Conservation (phyloP, 2,888 invertebrate genomes). For the Drosophila acutilabella region DNA sequence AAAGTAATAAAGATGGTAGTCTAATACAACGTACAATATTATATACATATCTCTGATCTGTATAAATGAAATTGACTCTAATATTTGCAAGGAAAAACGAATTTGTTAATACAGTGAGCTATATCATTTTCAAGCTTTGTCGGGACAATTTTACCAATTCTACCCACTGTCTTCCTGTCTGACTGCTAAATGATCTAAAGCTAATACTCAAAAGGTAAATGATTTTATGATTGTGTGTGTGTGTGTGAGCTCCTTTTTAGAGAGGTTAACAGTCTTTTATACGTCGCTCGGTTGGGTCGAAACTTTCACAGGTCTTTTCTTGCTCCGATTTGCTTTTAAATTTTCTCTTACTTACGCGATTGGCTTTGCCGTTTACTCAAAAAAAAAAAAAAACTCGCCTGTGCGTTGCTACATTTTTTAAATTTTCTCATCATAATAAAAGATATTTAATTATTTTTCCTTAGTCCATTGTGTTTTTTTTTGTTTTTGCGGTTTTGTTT, state of each 20-base stretch:
- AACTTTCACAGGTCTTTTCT: constrained; percentile 37
- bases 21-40: background rate
- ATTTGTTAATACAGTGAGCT: too few relatives aligned
- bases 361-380: constrained; percentile 50
- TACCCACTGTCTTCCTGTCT: background rate
- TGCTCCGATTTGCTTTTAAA: constrained; percentile 12
- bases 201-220: constrained; percentile 59
- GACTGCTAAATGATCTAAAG: constrained; percentile 18
- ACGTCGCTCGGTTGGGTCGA: constrained; percentile 53
- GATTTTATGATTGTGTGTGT: constrained; percentile 9
- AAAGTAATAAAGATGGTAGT: constrained; percentile 34
- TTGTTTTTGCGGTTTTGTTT: constrained; percentile 41
- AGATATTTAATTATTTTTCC: constrained; percentile 33
- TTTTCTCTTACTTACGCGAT: constrained; percentile 10
- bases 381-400: constrained; percentile 21
- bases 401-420: constrained; percentile 19
- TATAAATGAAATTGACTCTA: background rate
- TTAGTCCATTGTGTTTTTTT: constrained; percentile 3
- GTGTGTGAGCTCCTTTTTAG: constrained; percentile 12
- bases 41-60: background rate
- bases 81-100: too few relatives aligned
- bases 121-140: too few relatives aligned
- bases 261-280: constrained; percentile 60
- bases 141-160: too few relatives aligned
- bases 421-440: constrained; percentile 41